Base-by-base conservation (phyloP, 1,140 invertebrate species). In the Helicoverpa armigera region DNA sequence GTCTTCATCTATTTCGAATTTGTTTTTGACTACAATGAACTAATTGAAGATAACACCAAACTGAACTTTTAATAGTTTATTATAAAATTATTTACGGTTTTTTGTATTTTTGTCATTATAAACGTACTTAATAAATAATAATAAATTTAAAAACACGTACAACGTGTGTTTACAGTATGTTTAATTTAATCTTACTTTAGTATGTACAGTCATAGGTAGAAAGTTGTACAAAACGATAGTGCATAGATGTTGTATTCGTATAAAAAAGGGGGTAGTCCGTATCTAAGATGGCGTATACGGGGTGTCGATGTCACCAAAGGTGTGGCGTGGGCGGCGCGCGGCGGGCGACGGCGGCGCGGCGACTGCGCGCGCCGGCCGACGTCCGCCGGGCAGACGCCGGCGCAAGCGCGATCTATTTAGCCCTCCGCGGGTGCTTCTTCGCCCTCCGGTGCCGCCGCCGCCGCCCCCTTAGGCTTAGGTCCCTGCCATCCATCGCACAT, bases 401-500 rank as follows among this genome's bases (percentile, higher is more conserved):
- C 82, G 83, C 53, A 70, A 69, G 16, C 67, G 56, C n/a, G 61
- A 43, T 84, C 31, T 77, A 74, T 58, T 80, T 91, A 92, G 79
- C 88, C 86, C 83, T 92, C 85, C 90, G 90, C 92, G 51, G 92
- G 91, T 84, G 92, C 89, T 77, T 85, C 90, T 86, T n/a, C 69
- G 16, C 35, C 63, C 35, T 48, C 63, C 31, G 61, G 14, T 86
- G 93, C 94, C 86, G 81, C 88, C 48, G 88, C 82, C 76, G 87
- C 87, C 61, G 83, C 83, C 56, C 88, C 88, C 91, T 82, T 83
- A 79, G 83, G 77, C 79, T 87, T 87, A 82, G 83, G 82, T 70
- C 89, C 88, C 89, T 86, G 83, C 89, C 94, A 95, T 83, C 96
- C 96, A 70, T 97, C 96, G 94, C 96, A 97, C 96, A 97, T 96